Percentiles rank a stretch among this genome's conserved stretches.
Evolutionary conservation across 37 sponge, comb jelly and placozoan species (phyloP).

Genomic region (Halisarca cf. caerulea): DNA sequence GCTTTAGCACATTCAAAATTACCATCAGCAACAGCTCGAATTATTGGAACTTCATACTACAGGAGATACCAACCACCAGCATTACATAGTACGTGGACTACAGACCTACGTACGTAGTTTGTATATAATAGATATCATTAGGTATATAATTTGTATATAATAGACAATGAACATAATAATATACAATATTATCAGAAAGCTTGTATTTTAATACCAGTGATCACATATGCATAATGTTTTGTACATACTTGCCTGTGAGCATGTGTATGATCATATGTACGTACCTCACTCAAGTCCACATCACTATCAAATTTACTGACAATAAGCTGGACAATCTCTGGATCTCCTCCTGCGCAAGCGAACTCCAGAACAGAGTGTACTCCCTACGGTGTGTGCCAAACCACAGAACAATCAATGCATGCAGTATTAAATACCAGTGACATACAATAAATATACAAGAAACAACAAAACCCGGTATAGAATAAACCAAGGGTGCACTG

Average conservation of each 20-base stretch:
- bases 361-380: conserved; percentile 19
- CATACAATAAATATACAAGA: too few species aligned
- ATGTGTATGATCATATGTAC: not conserved
- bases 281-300: not conserved
- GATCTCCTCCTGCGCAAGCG: not conserved
- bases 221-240: too few species aligned
- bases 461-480: too few species aligned
- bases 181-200: not conserved
- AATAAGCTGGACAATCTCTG: conserved; percentile 4
- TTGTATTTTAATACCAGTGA: too few species aligned
- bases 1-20: conserved; percentile 2
- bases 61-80: not conserved
- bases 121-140: not conserved
- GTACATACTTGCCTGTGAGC: too few species aligned
- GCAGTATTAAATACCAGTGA: too few species aligned
- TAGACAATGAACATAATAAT: not conserved
- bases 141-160: not conserved
- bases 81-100: not conserved
- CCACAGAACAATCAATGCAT: not conserved
- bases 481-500: too few species aligned
- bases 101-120: not conserved
- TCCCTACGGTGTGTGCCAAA: not conserved
- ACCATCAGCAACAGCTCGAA: not conserved
- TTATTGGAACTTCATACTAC: not conserved
- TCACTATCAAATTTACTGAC: not conserved